Base-by-base conservation (phyloP, 2,888 invertebrate species). In the Antheraea assamensis region DNA sequence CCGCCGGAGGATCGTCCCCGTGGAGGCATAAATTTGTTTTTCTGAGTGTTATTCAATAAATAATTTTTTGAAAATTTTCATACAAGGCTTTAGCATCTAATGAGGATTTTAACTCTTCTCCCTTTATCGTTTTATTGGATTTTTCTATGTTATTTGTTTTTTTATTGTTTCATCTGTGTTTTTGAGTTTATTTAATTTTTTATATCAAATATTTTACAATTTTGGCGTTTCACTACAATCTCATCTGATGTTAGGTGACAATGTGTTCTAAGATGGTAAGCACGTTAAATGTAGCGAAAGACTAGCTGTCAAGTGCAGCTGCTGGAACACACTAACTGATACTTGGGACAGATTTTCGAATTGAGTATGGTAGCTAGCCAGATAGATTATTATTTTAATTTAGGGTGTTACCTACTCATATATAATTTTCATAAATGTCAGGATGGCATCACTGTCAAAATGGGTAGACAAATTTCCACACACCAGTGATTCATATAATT, bases 21-120 rank as follows among this genome's bases (percentile, higher is more conserved):
- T 85, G 85, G 92, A 90, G 86, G 87, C 90, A 92, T 93, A 92
- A 92, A 93, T 93, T 91, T 83, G 88, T 89, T 91, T 92, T 88
- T 89, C 88, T 88, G 82, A 81, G 71, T 83, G 83, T 87, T 91
- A 91, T 91, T 92, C 90, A 71, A 35, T 68, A 68, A 68, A 68
- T 35, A 68, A 68, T 68, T 64, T 27, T 30, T 35, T 68, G n/a
- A 35, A 68, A 68, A 68, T 35, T 19, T 30, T 66, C 21, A 31
- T 66, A 66, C 19, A 19, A 68, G 15, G 13, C 17, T 19, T 30
- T 5, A 64, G 30, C 17, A 5, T 30, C 30, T 64, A 30, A 30
- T 58, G 58, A 58, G n/a, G 21, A 64, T 30, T 64, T 30, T 64
- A 24, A 7, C 42, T 42, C 42, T 42, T 42, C 42, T 42, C 42